A percentile compares a stretch with the other conserved stretches of the same genome.
Evolutionary conservation across 2,888 invertebrate genomes (phyloP).

Genomic region (Petrolisthes cinctipes): DNA sequence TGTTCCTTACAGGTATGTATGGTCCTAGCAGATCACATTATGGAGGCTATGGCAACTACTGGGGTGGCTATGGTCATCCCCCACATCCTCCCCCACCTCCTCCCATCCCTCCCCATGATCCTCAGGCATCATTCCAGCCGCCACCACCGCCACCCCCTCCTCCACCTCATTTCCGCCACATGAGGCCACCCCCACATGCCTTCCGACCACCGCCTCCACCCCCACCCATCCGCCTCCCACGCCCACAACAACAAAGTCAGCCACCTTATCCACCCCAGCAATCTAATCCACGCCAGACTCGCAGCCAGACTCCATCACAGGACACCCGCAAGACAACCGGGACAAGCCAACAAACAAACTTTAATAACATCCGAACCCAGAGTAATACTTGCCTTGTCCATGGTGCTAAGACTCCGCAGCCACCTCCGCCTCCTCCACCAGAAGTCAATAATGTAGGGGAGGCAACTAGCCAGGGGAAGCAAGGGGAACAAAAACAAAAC

Average conservation of each 20-base stretch:
- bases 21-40: constrained; percentile 42
- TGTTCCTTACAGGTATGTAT: constrained; percentile 35
- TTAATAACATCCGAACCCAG: background rate
- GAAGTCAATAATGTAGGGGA: background rate
- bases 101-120: constrained; percentile 26
- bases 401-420: background rate
- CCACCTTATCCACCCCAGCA: constrained; percentile 21
- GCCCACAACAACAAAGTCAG: constrained; percentile 22
- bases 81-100: constrained; percentile 41
- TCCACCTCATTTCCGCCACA: constrained; percentile 34
- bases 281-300: background rate
- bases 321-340: constrained; percentile 10
- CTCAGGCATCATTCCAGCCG: constrained; percentile 30
- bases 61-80: constrained; percentile 46
- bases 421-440: background rate
- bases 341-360: background rate
- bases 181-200: constrained; percentile 35
- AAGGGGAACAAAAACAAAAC: background rate
- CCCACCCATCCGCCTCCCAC: constrained; percentile 32
- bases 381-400: background rate
- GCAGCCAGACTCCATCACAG: background rate
- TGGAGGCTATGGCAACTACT: constrained; percentile 41
- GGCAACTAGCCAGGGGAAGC: background rate
- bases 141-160: constrained; percentile 24
- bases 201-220: constrained; percentile 47